Conservation (phyloP, 2,888 invertebrate genomes). For the Scaptomyza reducta region DNA sequence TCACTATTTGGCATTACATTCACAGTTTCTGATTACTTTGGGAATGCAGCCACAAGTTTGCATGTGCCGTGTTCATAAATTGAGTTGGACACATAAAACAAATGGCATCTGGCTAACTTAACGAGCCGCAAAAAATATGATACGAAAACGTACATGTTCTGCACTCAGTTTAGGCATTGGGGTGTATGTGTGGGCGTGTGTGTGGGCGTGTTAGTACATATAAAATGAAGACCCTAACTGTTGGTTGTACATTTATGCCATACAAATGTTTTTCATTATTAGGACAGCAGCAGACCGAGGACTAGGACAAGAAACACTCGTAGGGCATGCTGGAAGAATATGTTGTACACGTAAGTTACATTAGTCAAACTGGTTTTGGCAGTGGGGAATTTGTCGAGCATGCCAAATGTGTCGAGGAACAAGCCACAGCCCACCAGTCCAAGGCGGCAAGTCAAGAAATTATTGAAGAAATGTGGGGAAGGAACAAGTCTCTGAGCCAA, state of each 20-base stretch:
- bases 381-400: constrained; percentile 57
- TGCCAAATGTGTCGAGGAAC: constrained; percentile 34
- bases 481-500: constrained; percentile 6
- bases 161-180: constrained; percentile 3
- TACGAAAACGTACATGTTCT: constrained; percentile 15
- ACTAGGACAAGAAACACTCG: constrained; percentile 15
- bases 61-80: constrained; percentile 60
- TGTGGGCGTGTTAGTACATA: constrained; percentile 21
- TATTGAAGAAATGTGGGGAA: constrained; percentile 41
- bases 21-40: constrained; percentile 8
- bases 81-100: constrained; percentile 68
- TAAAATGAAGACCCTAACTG: constrained; percentile 50
- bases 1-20: constrained; percentile 15
- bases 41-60: constrained; percentile 17
- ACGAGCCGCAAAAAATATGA: constrained; percentile 64
- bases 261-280: constrained; percentile 74
- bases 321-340: constrained; percentile 27
- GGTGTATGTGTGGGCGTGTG: neutral
- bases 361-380: constrained; percentile 66
- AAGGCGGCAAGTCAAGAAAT: constrained; percentile 37
- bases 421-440: constrained; percentile 14
- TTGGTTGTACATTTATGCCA: constrained; percentile 37
- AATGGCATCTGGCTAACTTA: constrained; percentile 68
- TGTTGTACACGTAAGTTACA: constrained; percentile 72
- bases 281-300: constrained; percentile 26